Percentiles rank a stretch among this genome's conserved stretches.
phyloP scores from a whole-genome alignment of 2,113 vertebrate species.

The Lophochroa leadbeateri region DNA sequence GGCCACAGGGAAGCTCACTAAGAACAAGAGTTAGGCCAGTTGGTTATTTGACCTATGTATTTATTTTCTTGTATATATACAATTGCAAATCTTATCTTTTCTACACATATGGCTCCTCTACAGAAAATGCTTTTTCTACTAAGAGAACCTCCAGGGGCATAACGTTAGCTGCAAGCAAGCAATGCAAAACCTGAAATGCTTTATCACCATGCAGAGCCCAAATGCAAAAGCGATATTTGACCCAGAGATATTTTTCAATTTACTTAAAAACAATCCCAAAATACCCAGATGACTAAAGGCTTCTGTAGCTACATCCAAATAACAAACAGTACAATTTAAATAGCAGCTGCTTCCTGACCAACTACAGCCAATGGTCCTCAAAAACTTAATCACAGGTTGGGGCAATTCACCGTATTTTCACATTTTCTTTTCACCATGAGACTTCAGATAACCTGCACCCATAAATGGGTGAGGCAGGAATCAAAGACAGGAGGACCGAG shows the following conservation, averaged over 20 bases:
- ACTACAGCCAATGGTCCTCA: not conserved
- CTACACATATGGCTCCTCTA: conserved; percentile 11
- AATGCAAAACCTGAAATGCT: conserved; percentile 14
- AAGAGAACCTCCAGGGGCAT: not conserved
- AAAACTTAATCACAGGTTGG: not conserved
- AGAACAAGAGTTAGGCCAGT: not conserved
- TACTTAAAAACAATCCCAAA: not conserved
- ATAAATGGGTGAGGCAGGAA: not conserved
- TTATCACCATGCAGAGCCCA: conserved; percentile 5
- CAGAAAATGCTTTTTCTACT: not conserved
- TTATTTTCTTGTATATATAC: not conserved
- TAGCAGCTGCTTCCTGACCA: not conserved
- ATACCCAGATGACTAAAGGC: not conserved
- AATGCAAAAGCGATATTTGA: conserved; percentile 26
- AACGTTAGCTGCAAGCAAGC: conserved; percentile 15
- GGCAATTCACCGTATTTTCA: not conserved
- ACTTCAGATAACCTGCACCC: not conserved
- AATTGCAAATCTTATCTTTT: conserved; percentile 48
- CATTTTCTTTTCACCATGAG: not conserved
- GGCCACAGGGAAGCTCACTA: not conserved
- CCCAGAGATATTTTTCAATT: not conserved
- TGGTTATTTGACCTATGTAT: not conserved
- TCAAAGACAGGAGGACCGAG: not conserved
- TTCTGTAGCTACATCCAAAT: not conserved
- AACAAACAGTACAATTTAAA: not conserved